A percentile compares a stretch with the other conserved stretches of the same genome.
Conservation (phyloP, 1,140 invertebrate species). For the Macrocentrus cingulum region DNA sequence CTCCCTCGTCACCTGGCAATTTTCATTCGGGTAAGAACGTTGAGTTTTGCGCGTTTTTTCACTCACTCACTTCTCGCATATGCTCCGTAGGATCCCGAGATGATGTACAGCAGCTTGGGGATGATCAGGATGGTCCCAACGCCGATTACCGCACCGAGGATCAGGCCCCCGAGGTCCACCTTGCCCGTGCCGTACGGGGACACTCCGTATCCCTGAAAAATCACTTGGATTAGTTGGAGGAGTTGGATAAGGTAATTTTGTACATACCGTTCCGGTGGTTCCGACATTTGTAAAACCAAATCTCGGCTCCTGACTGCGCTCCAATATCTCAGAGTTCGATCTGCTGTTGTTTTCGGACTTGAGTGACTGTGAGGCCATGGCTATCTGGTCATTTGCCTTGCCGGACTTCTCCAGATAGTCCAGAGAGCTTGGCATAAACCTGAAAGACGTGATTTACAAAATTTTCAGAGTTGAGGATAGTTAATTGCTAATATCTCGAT, state of each 20-base stretch:
- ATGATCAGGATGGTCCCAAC: constrained; percentile 76
- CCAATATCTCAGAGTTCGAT: too few relatives aligned
- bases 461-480: not conserved
- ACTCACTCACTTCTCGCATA: constrained; percentile 71
- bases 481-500: too few relatives aligned
- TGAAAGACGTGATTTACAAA: constrained; percentile 26
- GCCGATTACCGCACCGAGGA: constrained; percentile 75
- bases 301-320: constrained; percentile 50
- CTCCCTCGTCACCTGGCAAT: constrained; percentile 64
- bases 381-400: constrained; percentile 49
- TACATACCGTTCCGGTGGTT: constrained; percentile 39
- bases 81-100: constrained; percentile 69
- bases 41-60: too few relatives aligned
- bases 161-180: constrained; percentile 77
- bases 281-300: constrained; percentile 53
- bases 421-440: constrained; percentile 52
- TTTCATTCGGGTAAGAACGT: constrained; percentile 17
- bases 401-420: constrained; percentile 45
- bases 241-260: too few relatives aligned
- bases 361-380: constrained; percentile 38
- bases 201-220: constrained; percentile 56
- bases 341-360: constrained; percentile 18
- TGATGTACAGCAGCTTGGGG: constrained; percentile 73
- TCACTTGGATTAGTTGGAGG: too few relatives aligned
- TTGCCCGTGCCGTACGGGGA: constrained; percentile 70